Base-by-base conservation (phyloP, 2,113 vertebrate genomes). In the Malurus alboscapulatus region DNA sequence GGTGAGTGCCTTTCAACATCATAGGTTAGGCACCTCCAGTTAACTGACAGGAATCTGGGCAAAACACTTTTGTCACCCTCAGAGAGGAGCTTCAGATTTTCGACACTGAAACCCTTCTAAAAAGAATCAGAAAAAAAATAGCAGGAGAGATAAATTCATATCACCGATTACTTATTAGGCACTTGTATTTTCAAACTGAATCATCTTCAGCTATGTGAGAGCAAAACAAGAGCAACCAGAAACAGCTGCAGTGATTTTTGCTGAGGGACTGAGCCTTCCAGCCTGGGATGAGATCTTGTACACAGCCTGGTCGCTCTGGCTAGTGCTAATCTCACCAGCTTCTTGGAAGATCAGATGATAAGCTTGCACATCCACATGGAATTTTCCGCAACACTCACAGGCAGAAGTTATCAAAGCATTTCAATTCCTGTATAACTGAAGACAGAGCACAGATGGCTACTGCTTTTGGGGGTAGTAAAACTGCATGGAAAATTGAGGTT, bases 321-420 rank as follows among this genome's bases (percentile, higher is more conserved):
- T 83, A 50, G 26, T 25, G 55, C 34, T 85, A 32, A 27, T 30
- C 59, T 91, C 55, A 53, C 48, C 63, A 90, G 72, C 26, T 47
- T 82, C 87, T 83, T 74, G 71, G 75, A 91, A 91, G 89, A 87
- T 62, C 91, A 94, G 87, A 58, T 50, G 78, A 84, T 84, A 83
- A 85, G 61, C 53, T 94, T 92, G 89, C 82, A 85, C 75, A 88
- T 90, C 74, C 85, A 68, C 57, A 59, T 91, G 92, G 94, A 95
- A 96, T 94, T 96, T 91, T 94, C 91, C 27, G 0, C 72, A 89
- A 59, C 34, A 74, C 63, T 78, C 90, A 88, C 84, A 91, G 59
- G 82, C 82, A 85, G 80, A 80, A 62, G n/a, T 69, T 83, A 92
- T 55, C 48, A 48, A 87, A 53, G 40, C 88, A 63, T 84, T 95